phyloP scores from a whole-genome alignment of 2,888 invertebrate species.

The Clitarchus hookeri region DNA sequence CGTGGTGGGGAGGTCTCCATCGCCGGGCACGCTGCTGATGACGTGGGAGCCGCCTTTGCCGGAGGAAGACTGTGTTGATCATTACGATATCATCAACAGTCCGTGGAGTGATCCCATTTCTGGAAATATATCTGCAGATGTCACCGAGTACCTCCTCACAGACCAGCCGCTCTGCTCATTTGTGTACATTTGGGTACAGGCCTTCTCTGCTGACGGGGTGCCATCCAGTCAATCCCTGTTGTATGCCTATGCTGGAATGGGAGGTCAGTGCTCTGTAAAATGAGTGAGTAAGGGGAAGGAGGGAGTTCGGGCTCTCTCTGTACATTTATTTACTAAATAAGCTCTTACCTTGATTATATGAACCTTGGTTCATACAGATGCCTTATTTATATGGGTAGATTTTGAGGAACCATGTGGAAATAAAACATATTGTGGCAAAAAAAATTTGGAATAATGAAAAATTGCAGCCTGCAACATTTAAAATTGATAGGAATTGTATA shows the following conservation, averaged over 20 bases:
- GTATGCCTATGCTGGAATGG: not conserved
- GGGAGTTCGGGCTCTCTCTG: no score
- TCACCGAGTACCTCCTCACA: not conserved
- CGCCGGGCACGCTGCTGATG: not conserved
- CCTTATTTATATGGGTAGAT: no score
- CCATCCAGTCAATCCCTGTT: not conserved
- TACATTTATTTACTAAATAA: no score
- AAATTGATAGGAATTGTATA: no score
- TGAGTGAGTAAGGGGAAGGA: no score
- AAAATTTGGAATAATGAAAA: no score
- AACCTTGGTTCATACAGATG: no score
- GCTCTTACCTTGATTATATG: no score
- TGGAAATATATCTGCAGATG: not conserved
- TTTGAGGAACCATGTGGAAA: no score
- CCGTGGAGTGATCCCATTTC: not conserved
- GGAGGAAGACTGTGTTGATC: not conserved
- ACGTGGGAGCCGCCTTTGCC: not conserved
- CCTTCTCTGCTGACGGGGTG: not conserved
- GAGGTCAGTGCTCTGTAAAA: not conserved
- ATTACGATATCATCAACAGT: not conserved
- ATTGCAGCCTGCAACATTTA: no score
- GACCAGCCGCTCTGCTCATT: not conserved
- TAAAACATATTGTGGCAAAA: no score
- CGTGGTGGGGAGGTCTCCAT: not conserved
- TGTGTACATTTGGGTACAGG: not conserved